These are phyloP conservation scores for Parasteatoda lunata DNA, from an alignment of 2,888 invertebrate species.

Conservation along the genomic window DNA sequence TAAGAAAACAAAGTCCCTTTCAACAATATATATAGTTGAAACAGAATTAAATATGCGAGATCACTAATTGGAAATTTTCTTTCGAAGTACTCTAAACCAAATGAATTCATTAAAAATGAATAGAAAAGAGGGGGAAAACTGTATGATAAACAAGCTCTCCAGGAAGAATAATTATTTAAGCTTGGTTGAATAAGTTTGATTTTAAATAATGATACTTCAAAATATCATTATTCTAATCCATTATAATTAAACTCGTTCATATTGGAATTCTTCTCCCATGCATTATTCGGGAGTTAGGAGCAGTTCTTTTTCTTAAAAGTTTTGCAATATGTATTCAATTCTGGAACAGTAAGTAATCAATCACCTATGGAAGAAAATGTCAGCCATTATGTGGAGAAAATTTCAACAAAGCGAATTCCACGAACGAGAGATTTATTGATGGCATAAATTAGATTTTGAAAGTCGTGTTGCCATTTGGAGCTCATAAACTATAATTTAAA, in stretches of 20 bases:
- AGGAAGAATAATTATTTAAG: not conserved
- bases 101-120: not conserved
- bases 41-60: no score
- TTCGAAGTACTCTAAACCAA: not conserved
- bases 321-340: conserved; percentile 5
- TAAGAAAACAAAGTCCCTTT: no score
- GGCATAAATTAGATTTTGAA: conserved; percentile 3
- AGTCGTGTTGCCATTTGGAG: conserved; percentile 1
- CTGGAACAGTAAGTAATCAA: conserved; percentile 1
- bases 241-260: conserved; percentile 2
- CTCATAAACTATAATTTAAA: conserved; percentile 2
- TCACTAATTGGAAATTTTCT: not conserved
- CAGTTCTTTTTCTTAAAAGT: conserved; percentile 3
- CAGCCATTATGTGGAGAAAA: not conserved
- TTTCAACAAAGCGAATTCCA: conserved; percentile 3
- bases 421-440: conserved; percentile 1
- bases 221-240: not conserved
- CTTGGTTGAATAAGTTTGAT: not conserved
- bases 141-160: not conserved
- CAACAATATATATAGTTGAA: no score
- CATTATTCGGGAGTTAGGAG: not conserved
- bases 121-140: not conserved
- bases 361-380: not conserved
- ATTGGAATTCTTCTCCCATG: conserved; percentile 1
- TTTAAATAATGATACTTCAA: not conserved